Evolutionary conservation across 2,888 invertebrate genomes (phyloP).

Genomic region (Perizoma flavofasciatum): DNA sequence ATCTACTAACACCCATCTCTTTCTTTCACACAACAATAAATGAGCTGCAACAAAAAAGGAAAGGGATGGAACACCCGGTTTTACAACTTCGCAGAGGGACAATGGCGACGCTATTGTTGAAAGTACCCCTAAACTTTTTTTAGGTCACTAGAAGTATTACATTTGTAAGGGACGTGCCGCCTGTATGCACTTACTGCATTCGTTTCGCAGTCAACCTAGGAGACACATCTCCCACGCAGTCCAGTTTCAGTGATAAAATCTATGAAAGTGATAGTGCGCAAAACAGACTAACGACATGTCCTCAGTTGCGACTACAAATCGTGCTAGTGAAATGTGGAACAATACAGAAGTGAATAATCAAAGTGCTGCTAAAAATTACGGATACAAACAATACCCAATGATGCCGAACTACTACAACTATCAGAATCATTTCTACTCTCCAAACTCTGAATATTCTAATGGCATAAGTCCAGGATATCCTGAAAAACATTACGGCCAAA

Average conservation of each 20-base stretch:
- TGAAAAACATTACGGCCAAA: constrained; percentile 51
- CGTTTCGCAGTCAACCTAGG: constrained; percentile 76
- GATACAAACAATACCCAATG: constrained; percentile 58
- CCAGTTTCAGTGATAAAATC: constrained; percentile 52
- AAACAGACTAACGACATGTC: constrained; percentile 56
- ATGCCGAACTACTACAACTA: constrained; percentile 58
- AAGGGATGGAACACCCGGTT: constrained; percentile 61
- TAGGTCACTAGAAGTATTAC: constrained; percentile 83
- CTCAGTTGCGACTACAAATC: constrained; percentile 65
- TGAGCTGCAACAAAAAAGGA: constrained; percentile 46
- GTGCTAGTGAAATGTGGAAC: constrained; percentile 76
- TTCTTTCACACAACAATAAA: constrained; percentile 45
- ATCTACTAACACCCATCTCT: constrained; percentile 56
- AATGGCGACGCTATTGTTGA: constrained; percentile 80
- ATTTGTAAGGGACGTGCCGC: constrained; percentile 79
- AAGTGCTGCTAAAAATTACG: constrained; percentile 60
- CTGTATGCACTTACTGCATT: constrained; percentile 76
- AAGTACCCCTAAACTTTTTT: constrained; percentile 82
- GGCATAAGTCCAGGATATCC: constrained; percentile 49
- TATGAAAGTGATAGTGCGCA: constrained; percentile 53
- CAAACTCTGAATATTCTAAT: constrained; percentile 59
- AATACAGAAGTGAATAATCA: constrained; percentile 61
- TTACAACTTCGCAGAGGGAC: constrained; percentile 78
- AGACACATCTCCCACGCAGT: constrained; percentile 74
- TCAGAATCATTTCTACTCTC: constrained; percentile 60